Percentiles rank a stretch among this genome's conserved stretches.
Evolutionary conservation across 2,888 invertebrate species (phyloP).

Genomic region (Margaritifera margaritifera): DNA sequence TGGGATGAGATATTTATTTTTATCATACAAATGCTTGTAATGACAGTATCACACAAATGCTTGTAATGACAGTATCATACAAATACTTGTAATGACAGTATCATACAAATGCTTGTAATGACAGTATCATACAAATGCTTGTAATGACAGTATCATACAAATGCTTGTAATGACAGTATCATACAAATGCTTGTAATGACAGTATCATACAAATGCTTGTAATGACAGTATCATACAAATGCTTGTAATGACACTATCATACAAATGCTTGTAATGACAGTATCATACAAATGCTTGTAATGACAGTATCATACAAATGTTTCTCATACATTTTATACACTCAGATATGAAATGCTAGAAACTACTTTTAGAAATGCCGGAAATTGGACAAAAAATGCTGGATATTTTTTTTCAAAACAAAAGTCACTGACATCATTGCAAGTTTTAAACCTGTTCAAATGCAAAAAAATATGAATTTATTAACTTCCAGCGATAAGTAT

Average conservation of each 20-base stretch:
- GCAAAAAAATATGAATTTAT: too few species aligned
- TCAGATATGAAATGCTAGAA: neutral
- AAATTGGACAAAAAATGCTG: too few species aligned
- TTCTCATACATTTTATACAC: neutral
- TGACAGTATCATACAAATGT: neutral
- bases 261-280: conserved; percentile 1
- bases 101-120: neutral
- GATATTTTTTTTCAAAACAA: too few species aligned
- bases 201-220: conserved; percentile 3
- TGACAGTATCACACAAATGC: neutral
- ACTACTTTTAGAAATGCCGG: too few species aligned
- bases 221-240: conserved; percentile 1
- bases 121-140: too few species aligned
- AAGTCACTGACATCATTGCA: too few species aligned
- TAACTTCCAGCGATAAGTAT: too few species aligned
- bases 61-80: conserved; percentile 3
- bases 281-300: conserved; percentile 4
- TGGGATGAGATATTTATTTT: neutral
- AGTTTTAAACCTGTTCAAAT: too few species aligned
- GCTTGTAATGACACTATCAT: too few species aligned
- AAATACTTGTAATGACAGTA: conserved; percentile 5
- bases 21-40: conserved; percentile 4
- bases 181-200: too few species aligned
- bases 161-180: neutral
- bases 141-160: conserved; percentile 5